These are phyloP conservation scores for Leptinotarsa rubiginosa DNA, from an alignment of 2,888 invertebrate species.

Conservation along the genomic window DNA sequence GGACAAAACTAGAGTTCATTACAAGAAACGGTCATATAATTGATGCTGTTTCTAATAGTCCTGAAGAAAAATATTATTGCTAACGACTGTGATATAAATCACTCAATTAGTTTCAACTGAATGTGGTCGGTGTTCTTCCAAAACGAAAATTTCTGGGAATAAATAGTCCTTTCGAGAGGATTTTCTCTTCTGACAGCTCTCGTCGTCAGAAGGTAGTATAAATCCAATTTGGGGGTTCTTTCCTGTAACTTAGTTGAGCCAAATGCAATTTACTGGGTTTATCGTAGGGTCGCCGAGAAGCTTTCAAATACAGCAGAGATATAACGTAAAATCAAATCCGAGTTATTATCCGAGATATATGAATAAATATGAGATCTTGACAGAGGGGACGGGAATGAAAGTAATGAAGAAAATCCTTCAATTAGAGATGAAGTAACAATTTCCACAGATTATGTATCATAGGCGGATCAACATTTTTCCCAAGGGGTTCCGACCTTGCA, in stretches of 20 bases:
- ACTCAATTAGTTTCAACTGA: too few relatives aligned
- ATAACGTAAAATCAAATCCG: constrained; percentile 25
- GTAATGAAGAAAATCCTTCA: constrained; percentile 5
- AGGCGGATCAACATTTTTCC: not conserved
- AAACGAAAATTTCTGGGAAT: constrained; percentile 3
- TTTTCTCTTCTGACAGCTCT: constrained; percentile 23
- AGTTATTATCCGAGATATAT: constrained; percentile 20
- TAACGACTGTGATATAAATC: not conserved
- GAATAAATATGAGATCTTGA: constrained; percentile 22
- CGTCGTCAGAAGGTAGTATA: constrained; percentile 29
- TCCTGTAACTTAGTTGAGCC: constrained; percentile 24
- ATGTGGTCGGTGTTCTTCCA: too few relatives aligned
- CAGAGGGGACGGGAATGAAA: not conserved
- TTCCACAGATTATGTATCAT: not conserved
- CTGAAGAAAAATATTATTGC: too few relatives aligned
- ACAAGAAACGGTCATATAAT: too few relatives aligned
- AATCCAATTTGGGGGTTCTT: constrained; percentile 27
- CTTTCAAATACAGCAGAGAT: constrained; percentile 16
- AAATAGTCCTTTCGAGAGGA: constrained; percentile 24
- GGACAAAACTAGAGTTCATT: too few relatives aligned
- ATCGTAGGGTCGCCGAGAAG: constrained; percentile 22
- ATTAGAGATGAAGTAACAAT: constrained; percentile 7
- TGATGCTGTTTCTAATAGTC: too few relatives aligned
- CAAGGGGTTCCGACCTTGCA: not conserved
- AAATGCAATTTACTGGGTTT: constrained; percentile 29